phyloP scores from a whole-genome alignment of 1,140 invertebrate genomes.

The Drosophila baimaii region DNA sequence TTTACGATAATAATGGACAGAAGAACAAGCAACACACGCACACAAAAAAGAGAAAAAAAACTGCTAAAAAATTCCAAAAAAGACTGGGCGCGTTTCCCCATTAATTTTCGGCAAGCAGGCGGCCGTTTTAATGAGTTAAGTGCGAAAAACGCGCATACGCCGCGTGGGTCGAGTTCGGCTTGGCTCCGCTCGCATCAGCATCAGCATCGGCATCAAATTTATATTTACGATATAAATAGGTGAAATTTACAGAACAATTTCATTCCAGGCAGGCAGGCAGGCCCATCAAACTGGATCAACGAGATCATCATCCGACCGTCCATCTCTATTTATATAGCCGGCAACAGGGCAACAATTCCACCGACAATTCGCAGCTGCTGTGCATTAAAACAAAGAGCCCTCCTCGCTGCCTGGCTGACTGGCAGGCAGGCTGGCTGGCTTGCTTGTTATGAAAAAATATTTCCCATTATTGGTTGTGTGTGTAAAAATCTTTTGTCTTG shows the following conservation, averaged over 20 bases:
- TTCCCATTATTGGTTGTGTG: conserved; percentile 30
- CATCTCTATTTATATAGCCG: conserved; percentile 47
- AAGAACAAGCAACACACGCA: conserved; percentile 18
- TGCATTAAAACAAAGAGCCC: conserved; percentile 16
- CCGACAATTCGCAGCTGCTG: conserved; percentile 32
- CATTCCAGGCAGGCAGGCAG: conserved; percentile 21
- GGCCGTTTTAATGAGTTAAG: conserved; percentile 72
- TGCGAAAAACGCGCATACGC: conserved; percentile 77
- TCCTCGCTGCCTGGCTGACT: background rate
- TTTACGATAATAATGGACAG: conserved; percentile 41
- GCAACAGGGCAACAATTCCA: conserved; percentile 15
- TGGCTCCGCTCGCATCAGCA: conserved; percentile 8
- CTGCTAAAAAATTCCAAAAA: background rate
- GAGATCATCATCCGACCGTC: conserved; percentile 51
- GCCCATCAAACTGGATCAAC: conserved; percentile 58
- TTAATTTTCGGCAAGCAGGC: conserved; percentile 39
- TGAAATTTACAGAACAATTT: conserved; percentile 50
- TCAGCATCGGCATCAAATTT: conserved; percentile 41
- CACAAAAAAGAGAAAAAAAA: conserved; percentile 23
- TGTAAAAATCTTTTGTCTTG: conserved; percentile 34
- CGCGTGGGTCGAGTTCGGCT: conserved; percentile 53
- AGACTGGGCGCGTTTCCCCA: conserved; percentile 43
- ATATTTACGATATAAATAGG: conserved; percentile 67
- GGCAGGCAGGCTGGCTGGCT: background rate
- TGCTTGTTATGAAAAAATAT: conserved; percentile 27